These are phyloP conservation scores for Doryteuthis pealeii DNA, from an alignment of 1,140 invertebrate genomes.

Conservation along the genomic window DNA sequence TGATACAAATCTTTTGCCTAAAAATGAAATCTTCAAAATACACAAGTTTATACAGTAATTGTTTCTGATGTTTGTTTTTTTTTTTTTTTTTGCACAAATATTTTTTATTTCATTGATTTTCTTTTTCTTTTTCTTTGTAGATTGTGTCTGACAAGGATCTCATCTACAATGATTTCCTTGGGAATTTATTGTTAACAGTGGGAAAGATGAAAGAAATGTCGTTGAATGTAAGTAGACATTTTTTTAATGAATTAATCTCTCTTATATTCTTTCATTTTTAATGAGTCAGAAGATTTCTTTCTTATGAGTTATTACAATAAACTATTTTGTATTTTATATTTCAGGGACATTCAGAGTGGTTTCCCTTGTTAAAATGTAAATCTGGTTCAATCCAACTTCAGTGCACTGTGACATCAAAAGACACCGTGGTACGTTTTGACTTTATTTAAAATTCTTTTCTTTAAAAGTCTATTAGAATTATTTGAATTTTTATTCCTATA, in stretches of 20 bases:
- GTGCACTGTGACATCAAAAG: conserved; percentile 40
- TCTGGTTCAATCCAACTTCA: conserved; percentile 43
- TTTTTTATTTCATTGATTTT: too few species aligned
- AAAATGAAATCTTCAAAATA: too few species aligned
- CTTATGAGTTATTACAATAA: too few species aligned
- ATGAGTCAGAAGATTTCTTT: too few species aligned
- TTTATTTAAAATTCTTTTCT: not conserved
- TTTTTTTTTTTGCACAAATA: too few species aligned
- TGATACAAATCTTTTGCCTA: too few species aligned
- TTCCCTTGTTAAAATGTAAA: conserved; percentile 37
- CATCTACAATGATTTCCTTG: conserved; percentile 65
- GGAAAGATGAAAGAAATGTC: conserved; percentile 63
- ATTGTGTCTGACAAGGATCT: conserved; percentile 66
- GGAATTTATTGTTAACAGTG: conserved; percentile 61
- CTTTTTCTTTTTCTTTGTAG: conserved; percentile 43
- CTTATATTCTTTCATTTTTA: not conserved
- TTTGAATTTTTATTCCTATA: too few species aligned
- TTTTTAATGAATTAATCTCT: not conserved
- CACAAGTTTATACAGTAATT: too few species aligned
- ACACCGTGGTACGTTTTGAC: conserved; percentile 34
- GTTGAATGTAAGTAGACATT: conserved; percentile 34
- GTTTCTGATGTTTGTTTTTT: too few species aligned
- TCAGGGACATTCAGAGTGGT: conserved; percentile 43
- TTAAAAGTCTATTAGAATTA: too few species aligned
- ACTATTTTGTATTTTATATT: conserved; percentile 12